phyloP scores from a whole-genome alignment of 2,113 vertebrate genomes.

The Lagopus muta region DNA sequence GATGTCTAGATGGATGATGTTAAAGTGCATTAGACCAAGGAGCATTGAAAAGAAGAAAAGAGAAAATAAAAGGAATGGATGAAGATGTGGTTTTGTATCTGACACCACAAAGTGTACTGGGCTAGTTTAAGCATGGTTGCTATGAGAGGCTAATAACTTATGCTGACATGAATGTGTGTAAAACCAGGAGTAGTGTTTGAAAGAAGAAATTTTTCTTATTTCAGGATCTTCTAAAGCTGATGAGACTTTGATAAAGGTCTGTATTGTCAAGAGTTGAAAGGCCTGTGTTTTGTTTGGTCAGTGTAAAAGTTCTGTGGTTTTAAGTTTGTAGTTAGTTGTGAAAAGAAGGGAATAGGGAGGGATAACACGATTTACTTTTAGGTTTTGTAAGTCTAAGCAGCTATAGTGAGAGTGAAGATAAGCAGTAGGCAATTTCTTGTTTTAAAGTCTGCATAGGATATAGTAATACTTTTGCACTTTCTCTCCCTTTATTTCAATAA shows the following conservation, averaged over 20 bases:
- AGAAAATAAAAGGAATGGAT: fast-evolving
- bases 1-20: neutral
- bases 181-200: neutral
- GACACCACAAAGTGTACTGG: neutral
- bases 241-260: neutral
- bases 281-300: neutral
- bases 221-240: neutral
- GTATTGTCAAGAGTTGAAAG: neutral
- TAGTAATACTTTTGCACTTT: neutral
- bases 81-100: neutral
- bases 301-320: neutral
- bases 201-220: neutral
- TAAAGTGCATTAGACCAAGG: neutral
- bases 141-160: neutral
- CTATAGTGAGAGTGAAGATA: neutral
- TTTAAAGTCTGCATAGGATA: neutral
- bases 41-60: neutral
- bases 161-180: neutral
- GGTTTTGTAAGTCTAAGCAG: neutral
- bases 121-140: neutral
- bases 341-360: neutral
- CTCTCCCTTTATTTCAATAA: constrained; percentile 38
- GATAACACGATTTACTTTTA: neutral
- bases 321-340: neutral
- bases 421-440: neutral